Percentiles rank a stretch among this genome's conserved stretches.
These are phyloP conservation scores for Myanophis thanlyinensis DNA, from an alignment of 2,113 vertebrate genomes.

Conservation along the genomic window DNA sequence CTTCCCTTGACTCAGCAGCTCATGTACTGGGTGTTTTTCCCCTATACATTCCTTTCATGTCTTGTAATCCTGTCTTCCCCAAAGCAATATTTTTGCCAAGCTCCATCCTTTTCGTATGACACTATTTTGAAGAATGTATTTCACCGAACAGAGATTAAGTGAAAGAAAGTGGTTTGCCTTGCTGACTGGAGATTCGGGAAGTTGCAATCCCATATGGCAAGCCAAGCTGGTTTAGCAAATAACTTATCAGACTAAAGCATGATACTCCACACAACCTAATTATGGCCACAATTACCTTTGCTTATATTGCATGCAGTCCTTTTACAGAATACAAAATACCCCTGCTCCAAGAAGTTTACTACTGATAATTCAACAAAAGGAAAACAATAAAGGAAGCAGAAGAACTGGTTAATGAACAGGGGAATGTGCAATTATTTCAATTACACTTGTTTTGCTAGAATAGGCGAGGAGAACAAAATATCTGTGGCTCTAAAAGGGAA, in stretches of 20 bases:
- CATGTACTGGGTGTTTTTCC: conserved; percentile 47
- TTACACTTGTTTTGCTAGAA: background rate
- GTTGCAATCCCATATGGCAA: background rate
- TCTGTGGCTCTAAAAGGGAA: background rate
- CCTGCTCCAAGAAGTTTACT: background rate
- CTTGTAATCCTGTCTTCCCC: conserved; percentile 43
- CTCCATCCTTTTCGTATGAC: conserved; percentile 33
- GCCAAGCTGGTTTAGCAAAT: background rate
- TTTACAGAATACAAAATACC: background rate
- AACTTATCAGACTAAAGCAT: background rate
- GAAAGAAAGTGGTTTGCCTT: background rate
- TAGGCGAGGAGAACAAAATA: background rate
- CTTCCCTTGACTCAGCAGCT: conserved; percentile 24
- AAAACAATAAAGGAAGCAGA: conserved; percentile 13
- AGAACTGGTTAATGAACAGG: conserved; percentile 7
- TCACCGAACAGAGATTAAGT: conserved; percentile 6
- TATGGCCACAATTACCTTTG: background rate
- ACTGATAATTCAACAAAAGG: background rate
- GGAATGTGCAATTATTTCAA: background rate
- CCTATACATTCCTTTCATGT: conserved; percentile 36
- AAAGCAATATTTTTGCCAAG: background rate
- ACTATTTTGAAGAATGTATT: conserved; percentile 21
- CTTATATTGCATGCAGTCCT: background rate
- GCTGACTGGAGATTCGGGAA: background rate
- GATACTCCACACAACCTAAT: background rate